phyloP scores from a whole-genome alignment of 2,113 vertebrate genomes.

The Alexandromys fortis region DNA sequence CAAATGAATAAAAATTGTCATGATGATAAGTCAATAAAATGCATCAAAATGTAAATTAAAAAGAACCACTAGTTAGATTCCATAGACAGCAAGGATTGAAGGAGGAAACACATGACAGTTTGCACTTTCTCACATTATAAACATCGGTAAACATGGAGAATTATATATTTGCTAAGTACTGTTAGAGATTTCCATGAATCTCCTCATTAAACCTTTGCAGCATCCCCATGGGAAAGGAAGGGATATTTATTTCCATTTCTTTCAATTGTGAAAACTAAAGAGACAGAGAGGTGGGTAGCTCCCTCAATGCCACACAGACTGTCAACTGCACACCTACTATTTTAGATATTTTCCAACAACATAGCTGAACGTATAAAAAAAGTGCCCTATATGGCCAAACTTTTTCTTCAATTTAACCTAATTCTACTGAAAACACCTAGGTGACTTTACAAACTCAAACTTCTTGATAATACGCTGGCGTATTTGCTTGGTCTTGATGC shows the following conservation, averaged over 20 bases:
- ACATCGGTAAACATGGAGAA: neutral
- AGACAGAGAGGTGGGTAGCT: neutral
- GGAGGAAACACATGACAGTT: neutral
- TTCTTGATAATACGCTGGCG: constrained; percentile 64
- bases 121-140: neutral
- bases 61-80: neutral
- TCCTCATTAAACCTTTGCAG: neutral
- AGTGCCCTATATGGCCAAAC: neutral
- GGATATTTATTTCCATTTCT: neutral
- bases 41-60: neutral
- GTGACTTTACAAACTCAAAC: constrained; percentile 59
- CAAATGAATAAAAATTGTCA: neutral
- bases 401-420: neutral
- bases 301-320: neutral
- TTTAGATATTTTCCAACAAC: neutral
- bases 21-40: neutral
- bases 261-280: neutral
- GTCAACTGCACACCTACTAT: neutral
- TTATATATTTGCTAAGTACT: neutral
- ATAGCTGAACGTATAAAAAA: neutral
- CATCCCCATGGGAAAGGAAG: neutral
- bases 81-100: neutral
- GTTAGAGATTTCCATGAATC: neutral
- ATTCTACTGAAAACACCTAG: neutral
- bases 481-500: constrained; percentile 81